These are phyloP conservation scores for Fragum whitleyi DNA, from an alignment of 2,888 invertebrate species.

Conservation along the genomic window DNA sequence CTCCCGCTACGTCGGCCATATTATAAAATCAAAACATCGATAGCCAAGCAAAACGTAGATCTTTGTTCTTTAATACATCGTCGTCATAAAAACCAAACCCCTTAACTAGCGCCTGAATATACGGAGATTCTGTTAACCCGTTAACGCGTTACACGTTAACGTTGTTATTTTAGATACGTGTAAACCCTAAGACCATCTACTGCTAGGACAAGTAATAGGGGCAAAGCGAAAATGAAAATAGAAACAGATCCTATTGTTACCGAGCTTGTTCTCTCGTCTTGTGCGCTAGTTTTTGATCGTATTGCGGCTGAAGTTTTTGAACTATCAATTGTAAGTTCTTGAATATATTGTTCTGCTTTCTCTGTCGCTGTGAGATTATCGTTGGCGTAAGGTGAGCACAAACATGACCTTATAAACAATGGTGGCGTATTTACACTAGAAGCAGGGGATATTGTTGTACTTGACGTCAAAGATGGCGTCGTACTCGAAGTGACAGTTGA, in stretches of 20 bases:
- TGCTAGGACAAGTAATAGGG: background rate
- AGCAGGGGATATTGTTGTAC: background rate
- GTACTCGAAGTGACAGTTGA: background rate
- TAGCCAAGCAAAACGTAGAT: too few relatives aligned
- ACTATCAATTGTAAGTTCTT: slow-evolving; percentile 5
- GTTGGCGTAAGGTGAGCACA: background rate
- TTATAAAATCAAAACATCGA: too few relatives aligned
- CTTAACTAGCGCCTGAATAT: too few relatives aligned
- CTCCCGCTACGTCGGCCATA: too few relatives aligned
- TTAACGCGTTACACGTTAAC: too few relatives aligned
- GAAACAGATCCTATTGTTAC: background rate
- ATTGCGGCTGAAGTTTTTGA: background rate
- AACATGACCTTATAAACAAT: background rate
- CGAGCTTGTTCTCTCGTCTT: slow-evolving; percentile 12
- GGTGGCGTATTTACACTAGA: background rate
- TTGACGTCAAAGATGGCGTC: background rate
- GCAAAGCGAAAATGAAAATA: background rate
- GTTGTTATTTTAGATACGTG: background rate
- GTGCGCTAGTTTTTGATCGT: background rate
- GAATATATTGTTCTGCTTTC: background rate
- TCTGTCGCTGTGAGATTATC: background rate
- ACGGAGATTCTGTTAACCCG: too few relatives aligned
- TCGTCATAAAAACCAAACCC: too few relatives aligned
- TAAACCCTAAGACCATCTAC: background rate
- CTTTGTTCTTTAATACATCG: too few relatives aligned